Conservation (phyloP, 2,797 vertebrate genomes). For the Enteromius afrohamiltoni region DNA sequence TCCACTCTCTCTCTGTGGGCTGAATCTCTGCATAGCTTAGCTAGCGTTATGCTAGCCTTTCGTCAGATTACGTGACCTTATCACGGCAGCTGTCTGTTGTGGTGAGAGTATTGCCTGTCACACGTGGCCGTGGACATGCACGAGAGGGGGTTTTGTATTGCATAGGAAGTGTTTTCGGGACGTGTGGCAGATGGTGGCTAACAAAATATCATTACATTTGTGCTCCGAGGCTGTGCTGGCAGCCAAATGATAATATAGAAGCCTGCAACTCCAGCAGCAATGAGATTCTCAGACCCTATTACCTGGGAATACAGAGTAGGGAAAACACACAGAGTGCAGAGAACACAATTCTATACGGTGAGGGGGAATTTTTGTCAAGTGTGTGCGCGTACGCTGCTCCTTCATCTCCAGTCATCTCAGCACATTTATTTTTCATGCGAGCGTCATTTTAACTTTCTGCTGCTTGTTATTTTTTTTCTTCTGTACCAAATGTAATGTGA, state of each 20-base stretch:
- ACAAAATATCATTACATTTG: slow-evolving; percentile 72
- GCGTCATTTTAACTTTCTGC: neutral
- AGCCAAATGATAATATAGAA: slow-evolving; percentile 70
- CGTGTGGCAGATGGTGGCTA: slow-evolving; percentile 69
- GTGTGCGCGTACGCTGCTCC: slow-evolving; percentile 19
- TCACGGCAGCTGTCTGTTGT: slow-evolving; percentile 53
- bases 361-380: slow-evolving; percentile 42
- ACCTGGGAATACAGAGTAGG: slow-evolving; percentile 47
- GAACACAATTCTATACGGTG: slow-evolving; percentile 36
- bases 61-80: slow-evolving; percentile 39
- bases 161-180: slow-evolving; percentile 69
- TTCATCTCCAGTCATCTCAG: slow-evolving; percentile 10
- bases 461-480: slow-evolving; percentile 1
- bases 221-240: slow-evolving; percentile 62
- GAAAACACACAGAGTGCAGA: slow-evolving; percentile 42
- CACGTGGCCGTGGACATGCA: slow-evolving; percentile 1
- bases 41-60: slow-evolving; percentile 12
- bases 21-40: slow-evolving; percentile 49
- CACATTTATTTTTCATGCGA: neutral
- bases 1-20: slow-evolving; percentile 1
- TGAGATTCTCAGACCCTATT: slow-evolving; percentile 62
- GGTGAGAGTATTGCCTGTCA: slow-evolving; percentile 22
- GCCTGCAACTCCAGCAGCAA: slow-evolving; percentile 65
- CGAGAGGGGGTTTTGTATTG: slow-evolving; percentile 64
- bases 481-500: neutral